Conservation (phyloP, 2,888 invertebrate genomes). For the Iphiclides podalirius region DNA sequence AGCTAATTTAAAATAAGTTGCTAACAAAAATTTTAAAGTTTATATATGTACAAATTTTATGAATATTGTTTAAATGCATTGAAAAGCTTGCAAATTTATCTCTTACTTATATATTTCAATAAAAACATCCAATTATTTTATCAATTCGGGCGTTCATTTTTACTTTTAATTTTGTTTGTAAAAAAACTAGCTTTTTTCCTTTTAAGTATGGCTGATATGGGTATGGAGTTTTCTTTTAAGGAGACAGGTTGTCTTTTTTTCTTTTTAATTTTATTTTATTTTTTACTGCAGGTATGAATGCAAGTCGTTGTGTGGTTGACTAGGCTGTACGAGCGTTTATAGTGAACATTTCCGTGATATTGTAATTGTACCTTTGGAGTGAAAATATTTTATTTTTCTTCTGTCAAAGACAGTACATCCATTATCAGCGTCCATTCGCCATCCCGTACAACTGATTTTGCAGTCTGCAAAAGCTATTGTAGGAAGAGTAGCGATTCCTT, state of each 20-base stretch:
- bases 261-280: slow-evolving; percentile 40
- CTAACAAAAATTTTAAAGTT: not conserved
- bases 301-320: slow-evolving; percentile 74
- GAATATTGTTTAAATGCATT: not conserved
- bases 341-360: slow-evolving; percentile 49
- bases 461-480: too few species aligned
- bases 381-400: too few species aligned
- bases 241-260: slow-evolving; percentile 21
- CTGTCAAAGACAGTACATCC: too few species aligned
- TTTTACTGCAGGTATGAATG: slow-evolving; percentile 71
- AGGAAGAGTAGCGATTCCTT: too few species aligned
- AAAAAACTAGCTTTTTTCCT: too few species aligned
- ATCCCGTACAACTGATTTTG: too few species aligned
- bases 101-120: not conserved
- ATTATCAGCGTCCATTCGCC: too few species aligned
- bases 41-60: not conserved
- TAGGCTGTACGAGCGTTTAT: slow-evolving; percentile 39
- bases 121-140: not conserved
- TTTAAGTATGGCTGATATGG: too few species aligned
- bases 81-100: not conserved
- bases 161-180: too few species aligned
- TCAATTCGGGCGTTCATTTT: too few species aligned
- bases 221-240: too few species aligned
- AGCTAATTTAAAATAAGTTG: not conserved
- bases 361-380: slow-evolving; percentile 49